Conservation (phyloP, 2,797 vertebrate genomes). For the Echiichthys vipera region DNA sequence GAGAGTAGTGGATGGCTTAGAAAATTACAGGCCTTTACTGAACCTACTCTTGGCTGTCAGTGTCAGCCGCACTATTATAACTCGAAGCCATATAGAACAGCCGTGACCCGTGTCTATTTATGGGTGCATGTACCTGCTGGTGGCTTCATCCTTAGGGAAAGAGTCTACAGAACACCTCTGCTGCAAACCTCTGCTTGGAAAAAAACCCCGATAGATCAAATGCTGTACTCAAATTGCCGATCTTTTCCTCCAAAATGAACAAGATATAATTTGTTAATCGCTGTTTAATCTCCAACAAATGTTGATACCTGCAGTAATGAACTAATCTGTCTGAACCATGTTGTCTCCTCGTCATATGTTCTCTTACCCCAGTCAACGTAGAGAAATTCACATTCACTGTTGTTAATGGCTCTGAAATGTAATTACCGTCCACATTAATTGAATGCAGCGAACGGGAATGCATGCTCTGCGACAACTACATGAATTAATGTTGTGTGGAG, state of each 20-base stretch:
- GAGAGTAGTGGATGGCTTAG: conserved; percentile 62
- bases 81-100: conserved; percentile 34
- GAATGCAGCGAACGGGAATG: conserved; percentile 59
- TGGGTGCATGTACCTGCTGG: conserved; percentile 42
- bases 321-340: conserved; percentile 12
- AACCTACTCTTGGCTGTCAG: conserved; percentile 47
- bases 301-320: conserved; percentile 21
- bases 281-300: background rate
- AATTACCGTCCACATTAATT: conserved; percentile 75
- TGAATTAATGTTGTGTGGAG: conserved; percentile 75
- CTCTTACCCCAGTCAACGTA: conserved; percentile 12
- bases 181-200: conserved; percentile 9
- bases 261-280: background rate
- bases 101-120: conserved; percentile 23
- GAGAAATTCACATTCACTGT: conserved; percentile 54
- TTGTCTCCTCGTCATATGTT: conserved; percentile 23
- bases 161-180: background rate
- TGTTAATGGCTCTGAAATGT: conserved; percentile 66
- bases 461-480: conserved; percentile 64
- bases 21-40: conserved; percentile 73
- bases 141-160: conserved; percentile 14
- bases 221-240: background rate
- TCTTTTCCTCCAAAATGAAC: background rate
- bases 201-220: background rate
- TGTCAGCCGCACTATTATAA: conserved; percentile 49